phyloP scores from a whole-genome alignment of 2,888 invertebrate species.

The Boloria euphrosyne region DNA sequence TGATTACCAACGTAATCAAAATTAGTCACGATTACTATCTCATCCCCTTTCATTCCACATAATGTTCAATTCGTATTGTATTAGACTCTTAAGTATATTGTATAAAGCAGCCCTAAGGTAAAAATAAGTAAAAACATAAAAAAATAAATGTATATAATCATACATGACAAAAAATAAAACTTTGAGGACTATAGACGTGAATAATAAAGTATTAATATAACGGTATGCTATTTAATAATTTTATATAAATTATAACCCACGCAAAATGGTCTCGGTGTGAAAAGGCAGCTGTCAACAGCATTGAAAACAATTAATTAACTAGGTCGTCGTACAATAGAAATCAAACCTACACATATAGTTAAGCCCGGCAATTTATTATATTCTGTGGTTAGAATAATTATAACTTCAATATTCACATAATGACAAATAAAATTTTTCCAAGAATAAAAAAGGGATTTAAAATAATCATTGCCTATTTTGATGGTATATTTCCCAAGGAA shows the following conservation, averaged over 20 bases:
- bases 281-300: constrained; percentile 5
- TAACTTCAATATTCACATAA: too few relatives aligned
- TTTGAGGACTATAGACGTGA: too few relatives aligned
- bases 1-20: constrained; percentile 33
- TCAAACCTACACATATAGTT: constrained; percentile 2
- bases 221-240: constrained; percentile 1
- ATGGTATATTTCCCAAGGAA: too few relatives aligned
- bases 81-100: background rate
- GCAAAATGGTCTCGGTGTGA: constrained; percentile 6
- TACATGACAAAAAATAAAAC: too few relatives aligned
- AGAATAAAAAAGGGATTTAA: too few relatives aligned
- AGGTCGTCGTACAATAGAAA: constrained; percentile 9
- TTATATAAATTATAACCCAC: background rate
- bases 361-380: too few relatives aligned
- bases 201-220: background rate
- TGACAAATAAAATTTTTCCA: too few relatives aligned
- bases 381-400: too few relatives aligned
- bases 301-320: constrained; percentile 25
- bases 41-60: constrained; percentile 13
- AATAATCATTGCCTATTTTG: too few relatives aligned
- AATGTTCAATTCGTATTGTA: constrained; percentile 11
- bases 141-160: too few relatives aligned
- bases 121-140: background rate
- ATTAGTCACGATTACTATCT: constrained; percentile 22
- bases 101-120: background rate